phyloP scores from a whole-genome alignment of 2,113 vertebrate species.

The Apus apus region DNA sequence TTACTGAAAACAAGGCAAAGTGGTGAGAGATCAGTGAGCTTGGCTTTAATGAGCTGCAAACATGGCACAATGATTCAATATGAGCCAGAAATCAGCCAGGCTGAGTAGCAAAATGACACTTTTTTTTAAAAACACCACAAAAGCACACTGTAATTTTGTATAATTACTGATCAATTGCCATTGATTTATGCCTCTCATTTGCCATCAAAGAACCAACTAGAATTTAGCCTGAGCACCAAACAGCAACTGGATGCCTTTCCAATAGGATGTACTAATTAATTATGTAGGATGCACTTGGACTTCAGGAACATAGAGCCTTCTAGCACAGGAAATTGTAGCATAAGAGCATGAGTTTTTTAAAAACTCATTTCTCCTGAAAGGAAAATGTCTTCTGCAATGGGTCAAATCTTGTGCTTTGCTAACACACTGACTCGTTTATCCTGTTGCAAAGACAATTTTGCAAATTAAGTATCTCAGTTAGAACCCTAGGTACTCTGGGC shows the following conservation, averaged over 20 bases:
- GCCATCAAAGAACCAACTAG: background rate
- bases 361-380: background rate
- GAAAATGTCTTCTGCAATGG: background rate
- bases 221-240: background rate
- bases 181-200: slow-evolving; percentile 20
- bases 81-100: slow-evolving; percentile 59
- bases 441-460: background rate
- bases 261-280: background rate
- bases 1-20: background rate
- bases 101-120: slow-evolving; percentile 51
- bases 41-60: slow-evolving; percentile 30
- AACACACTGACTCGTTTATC: background rate
- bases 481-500: background rate
- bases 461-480: background rate
- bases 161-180: slow-evolving; percentile 46
- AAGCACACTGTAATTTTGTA: slow-evolving; percentile 52
- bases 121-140: slow-evolving; percentile 40
- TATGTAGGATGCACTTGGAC: background rate
- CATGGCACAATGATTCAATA: slow-evolving; percentile 26
- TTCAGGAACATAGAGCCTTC: background rate
- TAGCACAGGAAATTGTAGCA: background rate
- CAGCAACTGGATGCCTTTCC: slow-evolving; percentile 2
- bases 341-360: background rate
- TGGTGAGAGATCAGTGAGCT: background rate
- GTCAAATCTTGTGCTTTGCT: background rate